Evolutionary conservation across 2,113 vertebrate genomes (phyloP).

Genomic region (Pollimyrus isidori): DNA sequence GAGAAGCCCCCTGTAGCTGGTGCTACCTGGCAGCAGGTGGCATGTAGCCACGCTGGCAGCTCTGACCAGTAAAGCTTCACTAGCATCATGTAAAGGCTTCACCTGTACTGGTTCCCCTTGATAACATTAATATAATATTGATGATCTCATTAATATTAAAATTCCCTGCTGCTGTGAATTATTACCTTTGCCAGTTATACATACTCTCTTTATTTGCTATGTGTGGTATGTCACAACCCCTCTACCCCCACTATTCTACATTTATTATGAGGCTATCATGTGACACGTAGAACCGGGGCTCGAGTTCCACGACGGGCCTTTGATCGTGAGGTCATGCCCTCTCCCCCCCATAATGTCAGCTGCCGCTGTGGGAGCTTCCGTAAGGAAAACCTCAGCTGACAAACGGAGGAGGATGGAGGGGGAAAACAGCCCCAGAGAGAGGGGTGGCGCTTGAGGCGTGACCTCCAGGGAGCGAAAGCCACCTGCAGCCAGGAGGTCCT

Average conservation of each 20-base stretch:
- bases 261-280: not conserved
- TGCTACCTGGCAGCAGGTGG: conserved; percentile 6
- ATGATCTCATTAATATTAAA: not conserved
- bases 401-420: not conserved
- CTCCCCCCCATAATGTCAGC: not conserved
- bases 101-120: not conserved
- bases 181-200: not conserved
- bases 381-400: not conserved
- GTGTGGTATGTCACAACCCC: not conserved
- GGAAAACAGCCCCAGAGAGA: not conserved
- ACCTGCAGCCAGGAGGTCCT: not conserved
- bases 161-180: not conserved
- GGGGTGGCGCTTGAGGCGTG: not conserved
- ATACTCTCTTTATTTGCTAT: not conserved
- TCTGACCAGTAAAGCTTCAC: not conserved
- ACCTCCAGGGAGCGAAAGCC: not conserved
- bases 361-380: not conserved
- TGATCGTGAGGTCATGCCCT: not conserved
- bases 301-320: not conserved
- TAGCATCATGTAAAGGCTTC: not conserved
- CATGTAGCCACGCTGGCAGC: not conserved
- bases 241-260: not conserved
- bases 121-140: not conserved
- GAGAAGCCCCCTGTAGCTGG: conserved; percentile 16
- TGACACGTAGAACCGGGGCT: not conserved